These are phyloP conservation scores for Cydia strobilella DNA, from an alignment of 1,140 invertebrate species.

Conservation along the genomic window DNA sequence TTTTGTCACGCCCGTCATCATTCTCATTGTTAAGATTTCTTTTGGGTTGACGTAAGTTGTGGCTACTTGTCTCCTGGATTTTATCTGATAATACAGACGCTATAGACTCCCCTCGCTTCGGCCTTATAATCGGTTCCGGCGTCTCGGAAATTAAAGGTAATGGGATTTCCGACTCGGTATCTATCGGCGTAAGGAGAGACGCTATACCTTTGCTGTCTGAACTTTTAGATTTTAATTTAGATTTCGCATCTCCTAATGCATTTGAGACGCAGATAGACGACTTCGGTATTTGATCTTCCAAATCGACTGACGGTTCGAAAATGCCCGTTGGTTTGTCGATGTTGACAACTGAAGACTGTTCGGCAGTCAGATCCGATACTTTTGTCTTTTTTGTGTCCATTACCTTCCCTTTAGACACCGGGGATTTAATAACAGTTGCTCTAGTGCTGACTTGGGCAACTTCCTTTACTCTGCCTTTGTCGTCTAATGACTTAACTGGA, in stretches of 20 bases:
- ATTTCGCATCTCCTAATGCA: conserved; percentile 58
- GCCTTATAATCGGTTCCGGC: conserved; percentile 66
- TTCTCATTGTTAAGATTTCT: conserved; percentile 68
- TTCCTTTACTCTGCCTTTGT: conserved; percentile 65
- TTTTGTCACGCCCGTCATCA: conserved; percentile 70
- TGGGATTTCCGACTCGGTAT: conserved; percentile 68
- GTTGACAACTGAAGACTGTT: conserved; percentile 68
- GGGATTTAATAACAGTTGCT: conserved; percentile 80
- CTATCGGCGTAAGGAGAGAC: conserved; percentile 54
- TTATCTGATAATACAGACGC: conserved; percentile 77
- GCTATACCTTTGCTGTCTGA: conserved; percentile 48
- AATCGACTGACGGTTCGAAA: conserved; percentile 83
- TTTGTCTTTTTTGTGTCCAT: conserved; percentile 74
- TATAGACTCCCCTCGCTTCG: conserved; percentile 76
- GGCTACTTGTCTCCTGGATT: conserved; percentile 74
- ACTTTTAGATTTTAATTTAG: conserved; percentile 55
- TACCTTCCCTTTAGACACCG: conserved; percentile 76
- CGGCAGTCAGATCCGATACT: conserved; percentile 55
- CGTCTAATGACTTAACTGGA: conserved; percentile 51
- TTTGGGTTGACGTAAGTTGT: conserved; percentile 76
- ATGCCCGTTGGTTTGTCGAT: conserved; percentile 82
- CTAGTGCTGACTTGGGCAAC: conserved; percentile 68
- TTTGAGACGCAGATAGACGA: conserved; percentile 75
- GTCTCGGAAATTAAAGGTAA: conserved; percentile 70
- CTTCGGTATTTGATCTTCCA: conserved; percentile 83